A percentile compares a stretch with the other conserved stretches of the same genome.
phyloP scores from a whole-genome alignment of 2,113 vertebrate species.

The Scophthalmus maximus region DNA sequence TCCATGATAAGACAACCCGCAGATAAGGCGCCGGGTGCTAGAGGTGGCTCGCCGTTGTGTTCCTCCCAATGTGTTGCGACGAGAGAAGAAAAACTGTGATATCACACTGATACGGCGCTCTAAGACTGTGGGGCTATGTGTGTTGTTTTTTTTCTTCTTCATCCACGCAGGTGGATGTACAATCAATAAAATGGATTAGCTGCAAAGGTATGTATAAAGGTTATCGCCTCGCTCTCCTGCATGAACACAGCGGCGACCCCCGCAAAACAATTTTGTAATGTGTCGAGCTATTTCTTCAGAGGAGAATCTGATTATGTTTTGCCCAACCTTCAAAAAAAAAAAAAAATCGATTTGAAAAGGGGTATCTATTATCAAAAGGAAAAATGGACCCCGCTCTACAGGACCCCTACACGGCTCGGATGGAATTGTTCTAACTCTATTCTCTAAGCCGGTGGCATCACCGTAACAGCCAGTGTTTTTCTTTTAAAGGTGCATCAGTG shows the following conservation, averaged over 20 bases:
- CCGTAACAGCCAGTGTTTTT: conserved; percentile 22
- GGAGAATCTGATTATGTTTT: conserved; percentile 76
- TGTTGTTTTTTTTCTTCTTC: background rate
- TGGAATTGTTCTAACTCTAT: conserved; percentile 36
- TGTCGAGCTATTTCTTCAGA: conserved; percentile 70
- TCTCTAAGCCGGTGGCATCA: conserved; percentile 22
- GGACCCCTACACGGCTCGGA: conserved; percentile 20
- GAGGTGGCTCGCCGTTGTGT: conserved; percentile 60
- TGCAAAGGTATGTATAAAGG: conserved; percentile 81
- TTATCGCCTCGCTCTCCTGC: conserved; percentile 73
- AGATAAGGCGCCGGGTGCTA: conserved; percentile 68
- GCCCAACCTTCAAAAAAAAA: too few relatives aligned
- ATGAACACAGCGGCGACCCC: conserved; percentile 69
- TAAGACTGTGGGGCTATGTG: conserved; percentile 61
- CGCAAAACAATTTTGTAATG: conserved; percentile 77
- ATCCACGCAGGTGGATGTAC: conserved; percentile 68
- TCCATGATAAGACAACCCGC: conserved; percentile 65
- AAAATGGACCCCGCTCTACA: conserved; percentile 34
- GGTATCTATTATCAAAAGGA: conserved; percentile 65
- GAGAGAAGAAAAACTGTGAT: conserved; percentile 71
- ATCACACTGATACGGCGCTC: conserved; percentile 69
- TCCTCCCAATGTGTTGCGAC: conserved; percentile 50
- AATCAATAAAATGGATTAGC: conserved; percentile 85
- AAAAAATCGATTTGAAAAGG: conserved; percentile 74
- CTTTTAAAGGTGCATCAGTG: conserved; percentile 26